phyloP scores from a whole-genome alignment of 1,140 invertebrate genomes.

The Aphis craccivora region DNA sequence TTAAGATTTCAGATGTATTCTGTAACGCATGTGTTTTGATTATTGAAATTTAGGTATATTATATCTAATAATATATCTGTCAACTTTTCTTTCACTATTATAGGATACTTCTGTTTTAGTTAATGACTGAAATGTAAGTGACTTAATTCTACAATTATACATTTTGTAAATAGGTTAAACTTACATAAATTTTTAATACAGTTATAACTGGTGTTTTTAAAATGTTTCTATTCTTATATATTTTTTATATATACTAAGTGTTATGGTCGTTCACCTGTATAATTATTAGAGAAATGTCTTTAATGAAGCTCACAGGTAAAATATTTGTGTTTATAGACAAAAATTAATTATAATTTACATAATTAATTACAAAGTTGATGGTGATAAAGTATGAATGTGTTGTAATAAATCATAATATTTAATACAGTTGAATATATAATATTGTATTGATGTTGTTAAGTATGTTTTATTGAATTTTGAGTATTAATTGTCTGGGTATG shows the following conservation, averaged over 20 bases:
- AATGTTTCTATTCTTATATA: constrained; percentile 19
- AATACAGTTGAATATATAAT: not conserved
- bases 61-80: constrained; percentile 12
- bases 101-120: not conserved
- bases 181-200: constrained; percentile 28
- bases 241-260: not conserved
- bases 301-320: not conserved
- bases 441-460: not conserved
- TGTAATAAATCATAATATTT: not conserved
- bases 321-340: not conserved
- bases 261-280: not conserved
- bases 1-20: constrained; percentile 43
- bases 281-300: not conserved
- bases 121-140: constrained; percentile 46
- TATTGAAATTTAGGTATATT: constrained; percentile 25
- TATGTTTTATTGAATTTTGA: not conserved
- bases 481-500: not conserved
- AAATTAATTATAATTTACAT: not conserved
- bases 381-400: not conserved
- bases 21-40: constrained; percentile 36
- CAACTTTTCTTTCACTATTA: not conserved
- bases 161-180: constrained; percentile 35
- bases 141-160: not conserved
- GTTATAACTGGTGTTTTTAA: not conserved
- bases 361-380: not conserved